Percentiles rank a stretch among this genome's conserved stretches.
Evolutionary conservation across 2,888 invertebrate genomes (phyloP).

Genomic region (Agrotis exclamationis): DNA sequence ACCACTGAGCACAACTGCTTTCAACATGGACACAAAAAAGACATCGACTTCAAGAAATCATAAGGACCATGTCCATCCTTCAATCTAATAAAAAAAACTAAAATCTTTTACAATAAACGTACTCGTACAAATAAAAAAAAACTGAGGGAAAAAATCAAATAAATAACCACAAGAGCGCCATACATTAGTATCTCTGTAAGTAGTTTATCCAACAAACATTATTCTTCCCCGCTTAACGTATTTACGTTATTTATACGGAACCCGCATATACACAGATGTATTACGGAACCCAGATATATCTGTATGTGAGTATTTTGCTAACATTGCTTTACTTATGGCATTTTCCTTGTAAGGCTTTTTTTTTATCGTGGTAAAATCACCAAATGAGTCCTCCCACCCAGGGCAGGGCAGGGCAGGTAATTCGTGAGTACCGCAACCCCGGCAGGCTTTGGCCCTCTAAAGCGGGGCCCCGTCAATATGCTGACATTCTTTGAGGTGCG

Average conservation of each 20-base stretch:
- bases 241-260: constrained; percentile 68
- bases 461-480: no score
- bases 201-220: constrained; percentile 70
- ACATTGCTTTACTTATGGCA: constrained; percentile 27
- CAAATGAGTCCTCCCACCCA: no score
- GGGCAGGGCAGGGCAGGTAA: no score
- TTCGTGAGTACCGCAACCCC: no score
- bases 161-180: constrained; percentile 42
- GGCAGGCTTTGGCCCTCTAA: no score
- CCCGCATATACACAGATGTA: constrained; percentile 43
- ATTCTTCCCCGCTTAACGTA: constrained; percentile 64
- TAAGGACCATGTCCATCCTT: no score
- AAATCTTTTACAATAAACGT: background rate
- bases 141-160: constrained; percentile 20
- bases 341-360: constrained; percentile 36
- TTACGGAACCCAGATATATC: background rate
- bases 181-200: constrained; percentile 58
- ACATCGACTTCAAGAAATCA: no score
- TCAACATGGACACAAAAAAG: background rate
- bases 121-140: background rate
- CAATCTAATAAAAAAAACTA: background rate
- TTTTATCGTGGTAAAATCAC: no score
- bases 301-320: constrained; percentile 53
- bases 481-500: no score
- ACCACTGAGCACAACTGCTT: no score